Conservation (phyloP, 2,888 invertebrate species). For the Lissonota sp. region DNA sequence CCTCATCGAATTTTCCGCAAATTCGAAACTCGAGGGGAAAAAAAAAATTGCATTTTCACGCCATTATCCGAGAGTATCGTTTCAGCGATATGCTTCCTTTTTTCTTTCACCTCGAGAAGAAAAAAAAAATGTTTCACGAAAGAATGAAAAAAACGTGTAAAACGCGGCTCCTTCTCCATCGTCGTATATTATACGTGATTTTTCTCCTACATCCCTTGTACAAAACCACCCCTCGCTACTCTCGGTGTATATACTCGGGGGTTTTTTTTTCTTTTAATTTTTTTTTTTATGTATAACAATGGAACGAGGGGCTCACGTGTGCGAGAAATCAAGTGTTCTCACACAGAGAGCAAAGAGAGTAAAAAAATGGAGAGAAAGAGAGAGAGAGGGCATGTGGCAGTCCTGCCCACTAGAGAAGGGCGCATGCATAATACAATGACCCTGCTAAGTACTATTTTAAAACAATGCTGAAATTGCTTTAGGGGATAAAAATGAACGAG, state of each 20-base stretch:
- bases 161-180: constrained; percentile 59
- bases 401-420: constrained; percentile 79
- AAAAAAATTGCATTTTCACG: too few relatives aligned
- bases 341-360: constrained; percentile 74
- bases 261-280: constrained; percentile 25
- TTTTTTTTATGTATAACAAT: constrained; percentile 76
- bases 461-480: constrained; percentile 84
- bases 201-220: constrained; percentile 51
- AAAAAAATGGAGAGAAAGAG: constrained; percentile 38
- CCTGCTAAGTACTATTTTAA: constrained; percentile 84
- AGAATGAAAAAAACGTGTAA: constrained; percentile 77
- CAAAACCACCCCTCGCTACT: constrained; percentile 48
- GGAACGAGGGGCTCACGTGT: constrained; percentile 82
- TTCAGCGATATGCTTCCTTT: constrained; percentile 8
- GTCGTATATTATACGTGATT: constrained; percentile 46
- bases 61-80: not conserved
- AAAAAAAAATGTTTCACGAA: constrained; percentile 71
- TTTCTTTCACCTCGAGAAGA: constrained; percentile 22
- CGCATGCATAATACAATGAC: constrained; percentile 84
- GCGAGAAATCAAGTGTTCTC: constrained; percentile 84
- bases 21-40: too few relatives aligned
- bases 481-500: constrained; percentile 84
- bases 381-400: constrained; percentile 56
- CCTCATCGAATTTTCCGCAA: too few relatives aligned
- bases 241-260: constrained; percentile 68